These are phyloP conservation scores for Hafferia zeledoni DNA, from an alignment of 2,797 vertebrate genomes.

Conservation along the genomic window DNA sequence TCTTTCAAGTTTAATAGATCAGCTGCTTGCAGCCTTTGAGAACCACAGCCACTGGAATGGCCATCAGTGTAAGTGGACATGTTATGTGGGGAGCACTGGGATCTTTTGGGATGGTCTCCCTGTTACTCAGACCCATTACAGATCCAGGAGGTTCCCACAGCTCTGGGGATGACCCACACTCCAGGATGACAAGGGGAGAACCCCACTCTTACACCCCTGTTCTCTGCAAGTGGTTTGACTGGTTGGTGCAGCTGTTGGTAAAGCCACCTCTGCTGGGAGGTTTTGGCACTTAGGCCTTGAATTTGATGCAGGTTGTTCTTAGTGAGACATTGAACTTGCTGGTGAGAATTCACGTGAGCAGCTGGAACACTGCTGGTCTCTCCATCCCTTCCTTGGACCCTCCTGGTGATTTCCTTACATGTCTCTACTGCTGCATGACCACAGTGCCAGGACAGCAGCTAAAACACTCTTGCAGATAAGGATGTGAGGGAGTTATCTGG, in stretches of 20 bases:
- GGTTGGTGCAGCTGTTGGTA: neutral
- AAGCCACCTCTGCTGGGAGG: neutral
- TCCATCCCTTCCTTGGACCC: neutral
- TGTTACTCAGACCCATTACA: rapidly evolving
- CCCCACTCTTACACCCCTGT: rapidly evolving
- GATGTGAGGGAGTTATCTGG: slow-evolving; percentile 36
- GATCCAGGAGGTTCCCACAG: neutral
- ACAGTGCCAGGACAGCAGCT: neutral
- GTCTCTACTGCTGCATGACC: neutral
- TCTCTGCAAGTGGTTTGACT: neutral
- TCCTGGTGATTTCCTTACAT: neutral
- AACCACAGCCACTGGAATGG: neutral
- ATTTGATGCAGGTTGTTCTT: rapidly evolving
- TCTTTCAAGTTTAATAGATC: neutral
- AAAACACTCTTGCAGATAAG: slow-evolving; percentile 11
- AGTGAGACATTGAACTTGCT: neutral
- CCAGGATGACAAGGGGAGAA: rapidly evolving
- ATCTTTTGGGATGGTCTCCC: rapidly evolving
- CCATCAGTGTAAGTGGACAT: rapidly evolving
- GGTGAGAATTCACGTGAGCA: neutral
- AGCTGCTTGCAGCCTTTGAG: neutral
- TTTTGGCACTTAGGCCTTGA: neutral
- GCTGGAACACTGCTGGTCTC: neutral
- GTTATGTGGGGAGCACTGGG: neutral
- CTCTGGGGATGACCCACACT: neutral